Percentiles rank a stretch among this genome's conserved stretches.
Evolutionary conservation across 2,113 vertebrate species (phyloP).

Genomic region (Sapajus apella): DNA sequence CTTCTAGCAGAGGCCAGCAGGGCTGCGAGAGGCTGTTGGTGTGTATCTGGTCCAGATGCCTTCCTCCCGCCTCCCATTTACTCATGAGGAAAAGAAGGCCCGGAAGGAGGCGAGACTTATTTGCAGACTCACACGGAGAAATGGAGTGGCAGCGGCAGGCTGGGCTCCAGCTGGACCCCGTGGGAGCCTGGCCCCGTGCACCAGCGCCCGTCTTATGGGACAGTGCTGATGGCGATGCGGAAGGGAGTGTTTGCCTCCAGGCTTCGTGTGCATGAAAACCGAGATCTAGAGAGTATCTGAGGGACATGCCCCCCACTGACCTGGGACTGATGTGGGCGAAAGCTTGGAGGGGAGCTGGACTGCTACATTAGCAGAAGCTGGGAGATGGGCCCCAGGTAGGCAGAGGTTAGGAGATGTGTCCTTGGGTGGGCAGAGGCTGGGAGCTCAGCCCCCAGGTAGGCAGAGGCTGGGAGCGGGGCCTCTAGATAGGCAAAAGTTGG

Average conservation of each 20-base stretch:
- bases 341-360: background rate
- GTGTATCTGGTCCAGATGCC: background rate
- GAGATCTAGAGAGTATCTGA: background rate
- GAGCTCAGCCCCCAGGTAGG: background rate
- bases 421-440: background rate
- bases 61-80: background rate
- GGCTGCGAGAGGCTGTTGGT: background rate
- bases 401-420: background rate
- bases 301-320: background rate
- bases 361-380: background rate
- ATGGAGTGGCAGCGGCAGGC: background rate
- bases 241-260: accelerated
- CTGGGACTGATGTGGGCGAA: too few relatives aligned
- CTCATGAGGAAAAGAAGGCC: background rate
- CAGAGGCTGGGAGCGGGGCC: too few relatives aligned
- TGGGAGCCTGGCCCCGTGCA: accelerated
- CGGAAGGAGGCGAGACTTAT: background rate
- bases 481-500: too few relatives aligned
- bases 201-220: background rate
- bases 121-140: accelerated
- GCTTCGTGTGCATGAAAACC: background rate
- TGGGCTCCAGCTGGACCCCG: accelerated
- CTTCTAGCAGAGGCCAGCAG: background rate
- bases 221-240: accelerated
- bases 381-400: background rate